A percentile compares a stretch with the other conserved stretches of the same genome.
phyloP scores from a whole-genome alignment of 2,797 vertebrate species.

The Eospalax fontanierii region DNA sequence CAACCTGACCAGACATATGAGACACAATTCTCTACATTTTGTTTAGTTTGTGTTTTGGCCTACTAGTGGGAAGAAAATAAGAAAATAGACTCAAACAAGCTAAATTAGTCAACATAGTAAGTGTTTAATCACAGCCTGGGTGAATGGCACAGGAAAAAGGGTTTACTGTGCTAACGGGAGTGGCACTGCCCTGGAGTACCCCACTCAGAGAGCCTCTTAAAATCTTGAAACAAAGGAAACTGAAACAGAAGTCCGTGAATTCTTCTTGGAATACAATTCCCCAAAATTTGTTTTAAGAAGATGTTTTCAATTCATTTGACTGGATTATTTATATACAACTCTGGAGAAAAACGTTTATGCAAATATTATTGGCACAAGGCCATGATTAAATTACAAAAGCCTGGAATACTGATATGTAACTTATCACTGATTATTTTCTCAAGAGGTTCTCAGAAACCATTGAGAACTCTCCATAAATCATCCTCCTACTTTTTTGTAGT shows the following conservation, averaged over 20 bases:
- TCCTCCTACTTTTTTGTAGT: neutral
- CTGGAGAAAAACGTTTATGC: neutral
- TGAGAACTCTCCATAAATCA: conserved; percentile 65
- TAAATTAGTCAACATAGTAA: neutral
- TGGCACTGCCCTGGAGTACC: neutral
- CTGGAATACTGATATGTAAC: conserved; percentile 36
- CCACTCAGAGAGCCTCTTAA: neutral
- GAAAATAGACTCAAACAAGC: neutral
- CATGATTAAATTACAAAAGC: conserved; percentile 63
- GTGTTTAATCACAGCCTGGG: neutral
- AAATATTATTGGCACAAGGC: conserved; percentile 56
- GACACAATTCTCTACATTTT: neutral
- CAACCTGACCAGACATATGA: neutral
- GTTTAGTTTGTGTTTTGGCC: neutral
- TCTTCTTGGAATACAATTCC: neutral
- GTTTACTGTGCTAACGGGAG: neutral
- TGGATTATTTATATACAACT: conserved; percentile 53
- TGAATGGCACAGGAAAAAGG: neutral
- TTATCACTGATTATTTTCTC: conserved; percentile 60
- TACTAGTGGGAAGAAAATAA: neutral
- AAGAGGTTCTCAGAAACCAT: conserved; percentile 31
- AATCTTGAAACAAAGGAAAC: neutral
- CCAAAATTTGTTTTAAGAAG: conserved; percentile 36
- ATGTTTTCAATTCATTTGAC: conserved; percentile 36
- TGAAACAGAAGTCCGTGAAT: neutral